Percentiles rank a stretch among this genome's conserved stretches.
These are phyloP conservation scores for Plagodis dolabraria DNA, from an alignment of 2,888 invertebrate genomes.

Conservation along the genomic window DNA sequence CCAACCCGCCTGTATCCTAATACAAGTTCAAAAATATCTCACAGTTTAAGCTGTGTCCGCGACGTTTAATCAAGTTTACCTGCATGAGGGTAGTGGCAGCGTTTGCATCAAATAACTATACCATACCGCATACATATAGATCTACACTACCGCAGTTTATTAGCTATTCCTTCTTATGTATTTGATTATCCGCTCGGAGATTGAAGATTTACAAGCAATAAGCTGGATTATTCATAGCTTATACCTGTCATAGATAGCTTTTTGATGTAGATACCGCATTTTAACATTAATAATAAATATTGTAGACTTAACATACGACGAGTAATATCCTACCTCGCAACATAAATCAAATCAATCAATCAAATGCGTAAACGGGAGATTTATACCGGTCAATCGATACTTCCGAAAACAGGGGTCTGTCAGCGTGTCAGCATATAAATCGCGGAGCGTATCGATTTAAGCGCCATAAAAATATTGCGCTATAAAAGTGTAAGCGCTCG, in stretches of 20 bases:
- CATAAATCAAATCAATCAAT: conserved; percentile 21
- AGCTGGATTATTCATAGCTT: conserved; percentile 48
- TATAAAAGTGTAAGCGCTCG: conserved; percentile 55
- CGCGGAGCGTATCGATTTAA: conserved; percentile 41
- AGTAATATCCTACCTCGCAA: conserved; percentile 20
- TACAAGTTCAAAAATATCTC: conserved; percentile 52
- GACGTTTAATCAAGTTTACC: conserved; percentile 51
- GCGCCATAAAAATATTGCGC: conserved; percentile 52
- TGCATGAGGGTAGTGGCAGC: conserved; percentile 30
- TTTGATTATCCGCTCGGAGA: conserved; percentile 34
- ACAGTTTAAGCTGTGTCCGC: conserved; percentile 40
- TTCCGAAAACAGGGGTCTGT: conserved; percentile 36
- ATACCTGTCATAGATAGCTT: conserved; percentile 31
- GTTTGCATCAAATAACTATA: conserved; percentile 50
- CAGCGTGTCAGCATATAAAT: conserved; percentile 40
- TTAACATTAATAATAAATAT: conserved; percentile 37
- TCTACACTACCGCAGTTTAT: conserved; percentile 42
- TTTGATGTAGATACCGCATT: conserved; percentile 31
- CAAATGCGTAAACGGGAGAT: conserved; percentile 12
- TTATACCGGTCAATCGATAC: conserved; percentile 22
- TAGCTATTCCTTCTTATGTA: conserved; percentile 41
- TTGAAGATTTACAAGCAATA: conserved; percentile 38
- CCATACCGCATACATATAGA: conserved; percentile 38
- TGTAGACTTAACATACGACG: conserved; percentile 20
- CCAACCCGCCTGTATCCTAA: conserved; percentile 43